Conservation (phyloP, 2,113 vertebrate species). For the Podocnemis expansa region DNA sequence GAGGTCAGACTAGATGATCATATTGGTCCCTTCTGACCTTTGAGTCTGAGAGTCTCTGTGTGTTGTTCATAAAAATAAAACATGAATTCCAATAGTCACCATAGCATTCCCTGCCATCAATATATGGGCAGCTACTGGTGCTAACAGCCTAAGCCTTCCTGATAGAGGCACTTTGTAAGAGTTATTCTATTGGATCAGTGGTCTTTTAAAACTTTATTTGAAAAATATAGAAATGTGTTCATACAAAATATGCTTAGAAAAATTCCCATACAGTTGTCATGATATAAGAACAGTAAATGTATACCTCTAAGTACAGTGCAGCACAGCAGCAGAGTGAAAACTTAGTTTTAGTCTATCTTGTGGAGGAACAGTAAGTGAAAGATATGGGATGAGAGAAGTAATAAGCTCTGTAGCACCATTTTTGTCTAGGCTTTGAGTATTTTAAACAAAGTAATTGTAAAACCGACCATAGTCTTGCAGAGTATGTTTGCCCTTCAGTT, state of each 20-base stretch:
- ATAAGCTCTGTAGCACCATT: neutral
- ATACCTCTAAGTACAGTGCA: neutral
- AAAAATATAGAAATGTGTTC: neutral
- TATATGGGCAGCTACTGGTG: neutral
- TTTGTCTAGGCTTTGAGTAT: neutral
- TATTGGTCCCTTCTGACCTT: no score
- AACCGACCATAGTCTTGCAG: neutral
- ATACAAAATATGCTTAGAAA: neutral
- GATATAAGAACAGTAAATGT: neutral
- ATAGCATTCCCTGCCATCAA: neutral
- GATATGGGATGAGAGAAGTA: neutral
- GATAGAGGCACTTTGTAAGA: neutral
- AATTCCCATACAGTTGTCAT: neutral
- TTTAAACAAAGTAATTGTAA: neutral
- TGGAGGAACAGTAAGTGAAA: neutral
- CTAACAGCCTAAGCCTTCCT: neutral
- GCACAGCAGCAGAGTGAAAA: neutral
- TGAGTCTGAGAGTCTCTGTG: no score
- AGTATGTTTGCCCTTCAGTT: neutral
- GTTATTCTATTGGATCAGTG: neutral
- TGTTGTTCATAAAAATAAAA: neutral
- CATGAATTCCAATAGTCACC: neutral
- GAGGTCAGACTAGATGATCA: no score
- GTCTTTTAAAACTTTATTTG: neutral
- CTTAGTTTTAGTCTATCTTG: neutral